phyloP scores from a whole-genome alignment of 2,888 invertebrate species.

The Panopea generosa region DNA sequence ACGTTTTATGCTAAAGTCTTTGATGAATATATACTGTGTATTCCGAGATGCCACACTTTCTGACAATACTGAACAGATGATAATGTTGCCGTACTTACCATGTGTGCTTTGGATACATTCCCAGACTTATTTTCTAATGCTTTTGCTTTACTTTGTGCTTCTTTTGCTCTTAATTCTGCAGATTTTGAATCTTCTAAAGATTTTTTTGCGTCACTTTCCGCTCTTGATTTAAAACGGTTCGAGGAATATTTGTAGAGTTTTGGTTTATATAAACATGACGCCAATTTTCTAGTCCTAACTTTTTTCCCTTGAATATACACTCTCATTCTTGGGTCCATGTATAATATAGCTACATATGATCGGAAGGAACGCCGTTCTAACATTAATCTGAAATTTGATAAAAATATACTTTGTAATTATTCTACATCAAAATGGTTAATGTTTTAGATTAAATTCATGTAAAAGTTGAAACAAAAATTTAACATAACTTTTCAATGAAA shows the following conservation, averaged over 20 bases:
- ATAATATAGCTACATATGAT: conserved; percentile 85
- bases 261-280: conserved; percentile 84
- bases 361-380: conserved; percentile 85
- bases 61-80: too few species aligned
- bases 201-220: conserved; percentile 83
- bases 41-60: too few species aligned
- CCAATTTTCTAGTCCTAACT: conserved; percentile 84
- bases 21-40: too few species aligned
- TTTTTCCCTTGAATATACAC: conserved; percentile 85
- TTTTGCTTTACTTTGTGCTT: conserved; percentile 85
- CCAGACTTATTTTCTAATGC: conserved; percentile 48
- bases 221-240: conserved; percentile 85
- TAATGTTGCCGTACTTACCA: conserved; percentile 52
- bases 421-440: too few species aligned
- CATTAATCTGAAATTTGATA: conserved; percentile 75
- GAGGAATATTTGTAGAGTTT: conserved; percentile 85
- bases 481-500: too few species aligned
- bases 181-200: conserved; percentile 82
- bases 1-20: too few species aligned
- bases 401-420: too few species aligned
- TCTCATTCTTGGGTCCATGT: conserved; percentile 86
- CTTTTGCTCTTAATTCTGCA: conserved; percentile 83
- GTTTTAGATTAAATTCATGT: too few species aligned
- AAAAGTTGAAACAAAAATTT: too few species aligned
- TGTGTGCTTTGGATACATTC: conserved; percentile 49